A percentile compares a stretch with the other conserved stretches of the same genome.
Conservation (phyloP, 2,888 invertebrate genomes). For the Antheraea assamensis region DNA sequence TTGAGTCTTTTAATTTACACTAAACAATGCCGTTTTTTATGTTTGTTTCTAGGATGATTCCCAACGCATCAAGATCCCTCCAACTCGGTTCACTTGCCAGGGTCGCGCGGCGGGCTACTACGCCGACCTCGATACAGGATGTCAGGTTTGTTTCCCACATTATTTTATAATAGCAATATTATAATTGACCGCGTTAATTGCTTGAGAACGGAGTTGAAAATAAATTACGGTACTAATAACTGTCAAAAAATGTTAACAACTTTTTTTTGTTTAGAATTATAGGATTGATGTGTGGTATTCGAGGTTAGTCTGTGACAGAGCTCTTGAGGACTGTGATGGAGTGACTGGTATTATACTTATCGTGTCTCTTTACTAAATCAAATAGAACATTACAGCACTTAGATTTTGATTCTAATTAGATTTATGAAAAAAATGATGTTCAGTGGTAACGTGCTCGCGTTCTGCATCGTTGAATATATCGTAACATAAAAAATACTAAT, state of each 20-base stretch:
- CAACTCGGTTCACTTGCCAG: conserved; percentile 84
- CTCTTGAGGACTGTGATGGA: too few relatives aligned
- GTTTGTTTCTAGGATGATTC: conserved; percentile 44
- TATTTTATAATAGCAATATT: not conserved
- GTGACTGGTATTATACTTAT: too few relatives aligned
- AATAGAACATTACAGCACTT: too few relatives aligned
- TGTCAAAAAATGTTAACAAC: conserved; percentile 5
- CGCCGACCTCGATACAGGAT: conserved; percentile 88
- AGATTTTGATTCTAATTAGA: too few relatives aligned
- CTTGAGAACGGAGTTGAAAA: not conserved
- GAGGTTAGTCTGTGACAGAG: not conserved
- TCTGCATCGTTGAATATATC: not conserved
- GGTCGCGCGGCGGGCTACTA: conserved; percentile 87
- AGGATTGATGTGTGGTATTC: not conserved
- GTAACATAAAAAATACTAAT: not conserved
- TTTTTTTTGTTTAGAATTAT: not conserved
- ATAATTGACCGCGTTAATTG: conserved; percentile 4
- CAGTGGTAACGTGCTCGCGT: not conserved
- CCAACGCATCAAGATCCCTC: conserved; percentile 49
- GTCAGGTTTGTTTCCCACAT: conserved; percentile 79
- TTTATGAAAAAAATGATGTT: too few relatives aligned
- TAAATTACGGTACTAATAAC: not conserved
- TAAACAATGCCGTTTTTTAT: conserved; percentile 3
- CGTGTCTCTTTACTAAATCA: too few relatives aligned
- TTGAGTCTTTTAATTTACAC: not conserved